Evolutionary conservation across 2,888 invertebrate species (phyloP), one percentile per base, ranked within the genome.

Genomic region (Leptopilina myrica): DNA sequence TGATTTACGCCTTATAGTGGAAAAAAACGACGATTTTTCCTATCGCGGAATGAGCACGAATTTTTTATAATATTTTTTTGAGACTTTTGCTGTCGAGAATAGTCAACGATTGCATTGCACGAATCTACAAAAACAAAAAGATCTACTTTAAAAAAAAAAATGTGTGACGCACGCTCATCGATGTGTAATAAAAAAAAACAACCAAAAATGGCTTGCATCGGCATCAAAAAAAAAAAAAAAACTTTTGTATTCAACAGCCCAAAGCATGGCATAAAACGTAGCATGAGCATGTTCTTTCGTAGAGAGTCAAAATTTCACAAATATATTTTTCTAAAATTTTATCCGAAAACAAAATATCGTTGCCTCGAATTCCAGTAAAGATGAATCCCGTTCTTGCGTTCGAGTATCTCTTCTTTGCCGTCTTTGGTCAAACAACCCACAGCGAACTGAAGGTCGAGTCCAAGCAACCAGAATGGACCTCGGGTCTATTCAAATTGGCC

Each of bases 361-460:
- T 89, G 85, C 86, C 87, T 90, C 89, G 90, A 87, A 88, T 91
- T 91, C 83, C 95, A 96, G 96, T 95, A 93, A 93, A 94, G 93
- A 96, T 97, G 95, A 96, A 96, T 92, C 96, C 97, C 89, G 93
- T 97, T 93, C 95, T 97, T 93, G 98, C 98, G 88, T 96, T 99
- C 94, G 99, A 99, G 94, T 96, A 98, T 94, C 95, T 99, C 90
- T 99, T 99, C 95, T 98, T 98, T 94, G 98, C 98, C 92, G 96
- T 99, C 92, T 98, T 99, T 93, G 98, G 98, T 92, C 96, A 98
- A 93, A 98, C 96, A 88, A 96, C 96, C 87, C 95, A 96, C 92
- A 95, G 96, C 92, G 96, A 97, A 93, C 94, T 97, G 91, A 95
- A 95, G 93, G 95, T 95, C 93, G 93, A 94, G 92, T 94, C 94